Evolutionary conservation across 2,888 invertebrate genomes (phyloP).

Genomic region (Panorpa germanica): DNA sequence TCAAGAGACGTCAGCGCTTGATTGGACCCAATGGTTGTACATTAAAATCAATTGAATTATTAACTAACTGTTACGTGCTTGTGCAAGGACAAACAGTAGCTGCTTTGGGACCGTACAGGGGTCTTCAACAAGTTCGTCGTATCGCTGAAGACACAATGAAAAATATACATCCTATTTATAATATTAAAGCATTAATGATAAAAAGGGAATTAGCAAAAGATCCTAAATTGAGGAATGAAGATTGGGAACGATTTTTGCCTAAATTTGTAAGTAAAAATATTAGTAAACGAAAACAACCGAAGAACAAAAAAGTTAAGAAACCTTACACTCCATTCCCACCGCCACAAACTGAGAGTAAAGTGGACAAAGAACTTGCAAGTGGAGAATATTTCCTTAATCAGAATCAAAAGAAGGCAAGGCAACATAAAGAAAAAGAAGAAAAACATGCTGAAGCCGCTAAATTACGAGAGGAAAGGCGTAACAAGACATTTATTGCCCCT

Average conservation of each 20-base stretch:
- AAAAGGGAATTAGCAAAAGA: slow-evolving; percentile 90
- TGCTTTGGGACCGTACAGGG: slow-evolving; percentile 89
- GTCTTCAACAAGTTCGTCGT: slow-evolving; percentile 66
- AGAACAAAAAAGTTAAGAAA: slow-evolving; percentile 75
- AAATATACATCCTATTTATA: slow-evolving; percentile 97
- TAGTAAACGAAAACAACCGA: slow-evolving; percentile 72
- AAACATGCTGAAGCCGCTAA: slow-evolving; percentile 58
- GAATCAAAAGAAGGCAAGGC: slow-evolving; percentile 53
- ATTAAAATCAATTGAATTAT: slow-evolving; percentile 85
- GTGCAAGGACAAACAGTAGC: slow-evolving; percentile 97
- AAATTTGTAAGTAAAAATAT: slow-evolving; percentile 83
- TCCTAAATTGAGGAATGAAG: slow-evolving; percentile 76
- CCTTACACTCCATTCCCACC: slow-evolving; percentile 97
- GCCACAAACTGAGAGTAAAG: slow-evolving; percentile 76
- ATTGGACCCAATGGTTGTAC: slow-evolving; percentile 98
- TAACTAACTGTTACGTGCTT: slow-evolving; percentile 90
- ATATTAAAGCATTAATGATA: slow-evolving; percentile 94
- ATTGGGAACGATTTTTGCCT: slow-evolving; percentile 93
- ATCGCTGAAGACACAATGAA: slow-evolving; percentile 96
- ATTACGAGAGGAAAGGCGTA: slow-evolving; percentile 54
- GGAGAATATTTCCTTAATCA: slow-evolving; percentile 95
- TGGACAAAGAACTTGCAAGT: slow-evolving; percentile 81
- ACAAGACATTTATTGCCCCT: slow-evolving; percentile 68
- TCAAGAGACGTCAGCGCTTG: slow-evolving; percentile 82
- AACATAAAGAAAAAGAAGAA: slow-evolving; percentile 53